Conservation (phyloP, 1,140 invertebrate genomes). For the Scaptomyza hsui region DNA sequence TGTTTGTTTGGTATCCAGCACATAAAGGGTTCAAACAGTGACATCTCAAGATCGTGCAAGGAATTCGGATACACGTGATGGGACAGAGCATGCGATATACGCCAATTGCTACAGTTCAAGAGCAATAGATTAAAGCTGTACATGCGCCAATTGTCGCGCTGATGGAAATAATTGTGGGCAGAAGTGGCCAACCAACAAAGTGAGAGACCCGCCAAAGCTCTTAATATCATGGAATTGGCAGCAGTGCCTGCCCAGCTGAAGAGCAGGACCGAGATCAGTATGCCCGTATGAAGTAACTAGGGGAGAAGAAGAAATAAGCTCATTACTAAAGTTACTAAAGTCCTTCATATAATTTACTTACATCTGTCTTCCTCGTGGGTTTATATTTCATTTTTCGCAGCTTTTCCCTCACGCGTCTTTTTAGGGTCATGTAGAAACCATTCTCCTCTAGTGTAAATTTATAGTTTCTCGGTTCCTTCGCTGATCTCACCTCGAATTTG, state of each 20-base stretch:
- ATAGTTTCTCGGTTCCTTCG: conserved; percentile 86
- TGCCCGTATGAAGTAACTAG: conserved; percentile 61
- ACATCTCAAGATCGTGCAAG: conserved; percentile 90
- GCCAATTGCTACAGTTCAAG: conserved; percentile 88
- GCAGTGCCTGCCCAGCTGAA: conserved; percentile 85
- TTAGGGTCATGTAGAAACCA: conserved; percentile 89
- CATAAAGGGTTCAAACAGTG: conserved; percentile 88
- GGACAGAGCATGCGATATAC: conserved; percentile 90
- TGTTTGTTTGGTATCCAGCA: conserved; percentile 87
- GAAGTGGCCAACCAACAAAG: conserved; percentile 86
- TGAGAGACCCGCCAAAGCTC: conserved; percentile 85
- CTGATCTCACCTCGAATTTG: conserved; percentile 87
- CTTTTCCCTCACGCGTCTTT: conserved; percentile 85
- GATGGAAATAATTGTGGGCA: conserved; percentile 93
- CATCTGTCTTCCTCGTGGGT: conserved; percentile 59
- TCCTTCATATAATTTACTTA: conserved; percentile 19
- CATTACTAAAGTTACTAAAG: background rate
- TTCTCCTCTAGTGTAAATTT: conserved; percentile 88
- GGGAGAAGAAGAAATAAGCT: background rate
- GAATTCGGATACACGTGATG: conserved; percentile 93
- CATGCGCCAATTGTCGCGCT: conserved; percentile 91
- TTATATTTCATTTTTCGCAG: conserved; percentile 83
- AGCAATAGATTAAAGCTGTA: conserved; percentile 90
- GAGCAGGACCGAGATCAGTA: conserved; percentile 85
- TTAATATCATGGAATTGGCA: conserved; percentile 82